These are phyloP conservation scores for Xanthia icteritia DNA, from an alignment of 2,888 invertebrate genomes.

Conservation along the genomic window DNA sequence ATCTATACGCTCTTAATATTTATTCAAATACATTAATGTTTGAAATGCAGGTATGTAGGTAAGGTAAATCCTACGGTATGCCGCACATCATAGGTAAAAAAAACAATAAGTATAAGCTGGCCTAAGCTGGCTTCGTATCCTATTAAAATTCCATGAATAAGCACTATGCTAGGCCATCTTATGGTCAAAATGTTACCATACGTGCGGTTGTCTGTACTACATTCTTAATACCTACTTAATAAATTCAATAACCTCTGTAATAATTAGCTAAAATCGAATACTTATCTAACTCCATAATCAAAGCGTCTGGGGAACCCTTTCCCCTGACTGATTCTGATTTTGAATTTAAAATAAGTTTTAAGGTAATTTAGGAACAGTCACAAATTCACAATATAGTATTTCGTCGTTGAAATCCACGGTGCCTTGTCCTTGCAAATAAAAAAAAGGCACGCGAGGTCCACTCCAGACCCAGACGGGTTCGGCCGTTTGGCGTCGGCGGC, in stretches of 20 bases:
- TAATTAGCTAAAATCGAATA: neutral
- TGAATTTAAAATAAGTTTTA: too few relatives aligned
- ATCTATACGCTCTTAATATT: neutral
- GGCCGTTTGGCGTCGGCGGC: constrained; percentile 60
- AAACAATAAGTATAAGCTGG: neutral
- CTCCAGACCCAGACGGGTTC: constrained; percentile 65
- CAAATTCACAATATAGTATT: constrained; percentile 16
- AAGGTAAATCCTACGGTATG: neutral
- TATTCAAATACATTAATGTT: neutral
- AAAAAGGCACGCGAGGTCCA: constrained; percentile 49
- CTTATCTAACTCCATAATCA: neutral
- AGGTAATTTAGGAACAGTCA: neutral
- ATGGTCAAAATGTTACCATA: neutral
- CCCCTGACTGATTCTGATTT: too few relatives aligned
- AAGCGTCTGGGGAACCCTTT: neutral
- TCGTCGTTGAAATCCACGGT: constrained; percentile 4
- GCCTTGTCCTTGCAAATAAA: constrained; percentile 39
- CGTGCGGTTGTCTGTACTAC: neutral
- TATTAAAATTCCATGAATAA: neutral
- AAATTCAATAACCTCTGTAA: neutral
- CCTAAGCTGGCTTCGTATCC: neutral
- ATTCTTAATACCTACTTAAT: neutral
- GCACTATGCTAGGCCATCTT: neutral
- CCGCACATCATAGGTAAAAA: neutral
- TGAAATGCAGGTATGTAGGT: neutral